Evolutionary conservation across 2,797 vertebrate genomes (phyloP).

Genomic region (Pangasius krempfi): DNA sequence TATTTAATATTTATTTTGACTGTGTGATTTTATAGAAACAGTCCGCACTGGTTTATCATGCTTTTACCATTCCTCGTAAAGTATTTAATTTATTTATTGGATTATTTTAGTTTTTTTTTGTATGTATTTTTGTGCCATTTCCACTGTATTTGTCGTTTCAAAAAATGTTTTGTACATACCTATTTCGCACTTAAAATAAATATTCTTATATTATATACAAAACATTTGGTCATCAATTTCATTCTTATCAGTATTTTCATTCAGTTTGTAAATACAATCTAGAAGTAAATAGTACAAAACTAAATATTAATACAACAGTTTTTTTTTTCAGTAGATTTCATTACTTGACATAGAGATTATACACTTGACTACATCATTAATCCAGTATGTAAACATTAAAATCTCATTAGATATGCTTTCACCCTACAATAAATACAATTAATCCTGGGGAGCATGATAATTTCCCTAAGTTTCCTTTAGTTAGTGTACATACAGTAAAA

Average conservation of each 20-base stretch:
- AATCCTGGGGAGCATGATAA: background rate
- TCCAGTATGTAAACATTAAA: background rate
- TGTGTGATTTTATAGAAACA: slow-evolving; percentile 66
- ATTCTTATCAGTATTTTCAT: background rate
- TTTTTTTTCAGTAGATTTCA: background rate
- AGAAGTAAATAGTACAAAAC: background rate
- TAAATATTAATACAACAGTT: too few relatives aligned
- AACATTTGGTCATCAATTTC: slow-evolving; percentile 63
- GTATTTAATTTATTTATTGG: slow-evolving; percentile 83
- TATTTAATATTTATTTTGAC: slow-evolving; percentile 88
- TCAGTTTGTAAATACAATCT: background rate
- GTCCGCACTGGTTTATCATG: slow-evolving; percentile 67
- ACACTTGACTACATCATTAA: background rate
- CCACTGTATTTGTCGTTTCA: slow-evolving; percentile 67
- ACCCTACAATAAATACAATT: background rate
- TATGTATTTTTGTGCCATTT: slow-evolving; percentile 63
- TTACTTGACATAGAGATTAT: background rate
- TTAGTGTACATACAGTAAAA: background rate
- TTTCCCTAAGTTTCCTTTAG: background rate
- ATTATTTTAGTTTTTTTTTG: slow-evolving; percentile 65
- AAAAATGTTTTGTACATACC: slow-evolving; percentile 73
- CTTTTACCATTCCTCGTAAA: slow-evolving; percentile 66
- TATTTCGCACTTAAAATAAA: slow-evolving; percentile 86
- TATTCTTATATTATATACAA: slow-evolving; percentile 83
- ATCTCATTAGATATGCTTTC: background rate